phyloP scores from a whole-genome alignment of 1,140 invertebrate genomes.

The Linepithema humile region DNA sequence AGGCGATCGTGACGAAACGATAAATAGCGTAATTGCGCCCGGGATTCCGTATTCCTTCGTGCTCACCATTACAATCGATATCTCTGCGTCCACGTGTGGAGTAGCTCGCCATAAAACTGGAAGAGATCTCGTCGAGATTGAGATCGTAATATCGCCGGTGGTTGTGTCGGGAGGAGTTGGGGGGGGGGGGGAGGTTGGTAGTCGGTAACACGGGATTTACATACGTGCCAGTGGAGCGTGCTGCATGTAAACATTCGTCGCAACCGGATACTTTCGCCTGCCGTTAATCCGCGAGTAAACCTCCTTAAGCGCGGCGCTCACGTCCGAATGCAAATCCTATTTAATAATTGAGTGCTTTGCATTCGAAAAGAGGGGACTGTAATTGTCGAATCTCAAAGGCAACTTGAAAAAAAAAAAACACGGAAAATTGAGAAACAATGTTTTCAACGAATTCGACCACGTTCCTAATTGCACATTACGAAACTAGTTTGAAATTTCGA shows the following conservation, averaged over 20 bases:
- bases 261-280: slow-evolving; percentile 37
- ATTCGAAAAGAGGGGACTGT: not conserved
- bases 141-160: slow-evolving; percentile 54
- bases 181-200: too few species aligned
- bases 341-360: slow-evolving; percentile 28
- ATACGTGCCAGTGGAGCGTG: not conserved
- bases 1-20: not conserved
- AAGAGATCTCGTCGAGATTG: slow-evolving; percentile 60
- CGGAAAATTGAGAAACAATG: not conserved
- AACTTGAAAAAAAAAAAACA: too few species aligned
- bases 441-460: not conserved
- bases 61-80: slow-evolving; percentile 44
- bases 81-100: not conserved
- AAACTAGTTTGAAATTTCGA: not conserved
- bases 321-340: slow-evolving; percentile 26
- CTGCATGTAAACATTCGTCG: slow-evolving; percentile 41
- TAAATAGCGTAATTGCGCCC: slow-evolving; percentile 54
- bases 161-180: not conserved
- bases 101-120: slow-evolving; percentile 52
- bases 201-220: slow-evolving; percentile 46
- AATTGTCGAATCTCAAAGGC: slow-evolving; percentile 11
- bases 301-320: slow-evolving; percentile 12
- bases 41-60: not conserved
- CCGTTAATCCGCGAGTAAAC: slow-evolving; percentile 38
- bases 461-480: not conserved